Conservation (phyloP, 2,888 invertebrate species). For the Ditylenchus weischeri region DNA sequence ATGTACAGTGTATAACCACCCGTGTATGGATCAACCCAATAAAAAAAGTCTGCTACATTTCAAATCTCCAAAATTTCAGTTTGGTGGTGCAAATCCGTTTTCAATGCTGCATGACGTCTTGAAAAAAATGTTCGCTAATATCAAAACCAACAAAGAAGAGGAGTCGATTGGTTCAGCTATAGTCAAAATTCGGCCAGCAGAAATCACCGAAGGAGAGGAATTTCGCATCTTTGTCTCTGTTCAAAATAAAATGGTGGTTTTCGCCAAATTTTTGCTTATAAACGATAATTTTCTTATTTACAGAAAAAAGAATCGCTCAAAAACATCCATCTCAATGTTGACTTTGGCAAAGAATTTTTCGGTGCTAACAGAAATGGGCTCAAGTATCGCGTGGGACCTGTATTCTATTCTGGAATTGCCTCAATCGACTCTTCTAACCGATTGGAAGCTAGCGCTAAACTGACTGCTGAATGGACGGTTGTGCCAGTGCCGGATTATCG, state of each 20-base stretch:
- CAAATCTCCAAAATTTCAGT: constrained; percentile 13
- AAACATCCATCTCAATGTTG: constrained; percentile 13
- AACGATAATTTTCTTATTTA: neutral
- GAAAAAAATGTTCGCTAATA: constrained; percentile 25
- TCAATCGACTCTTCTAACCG: constrained; percentile 9
- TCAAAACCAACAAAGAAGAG: constrained; percentile 7
- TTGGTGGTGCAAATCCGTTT: constrained; percentile 30
- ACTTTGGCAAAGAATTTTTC: constrained; percentile 3
- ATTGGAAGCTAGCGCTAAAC: constrained; percentile 11
- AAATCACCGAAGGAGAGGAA: constrained; percentile 23
- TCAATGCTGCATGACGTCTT: constrained; percentile 28
- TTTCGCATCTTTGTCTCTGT: constrained; percentile 13
- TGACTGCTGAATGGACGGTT: constrained; percentile 24
- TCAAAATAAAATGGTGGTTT: constrained; percentile 5
- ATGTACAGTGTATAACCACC: too few species aligned
- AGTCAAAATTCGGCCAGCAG: constrained; percentile 18
- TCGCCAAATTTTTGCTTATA: neutral
- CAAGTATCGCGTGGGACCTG: constrained; percentile 33
- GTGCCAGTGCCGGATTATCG: constrained; percentile 25
- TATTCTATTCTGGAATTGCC: constrained; percentile 26
- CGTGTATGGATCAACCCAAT: too few species aligned
- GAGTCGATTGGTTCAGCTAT: constrained; percentile 18
- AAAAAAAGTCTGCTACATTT: too few species aligned
- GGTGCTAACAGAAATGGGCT: constrained; percentile 10
- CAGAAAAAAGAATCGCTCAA: constrained; percentile 1